These are phyloP conservation scores for Cloeon dipterum DNA, from an alignment of 2,888 invertebrate species.

Conservation along the genomic window DNA sequence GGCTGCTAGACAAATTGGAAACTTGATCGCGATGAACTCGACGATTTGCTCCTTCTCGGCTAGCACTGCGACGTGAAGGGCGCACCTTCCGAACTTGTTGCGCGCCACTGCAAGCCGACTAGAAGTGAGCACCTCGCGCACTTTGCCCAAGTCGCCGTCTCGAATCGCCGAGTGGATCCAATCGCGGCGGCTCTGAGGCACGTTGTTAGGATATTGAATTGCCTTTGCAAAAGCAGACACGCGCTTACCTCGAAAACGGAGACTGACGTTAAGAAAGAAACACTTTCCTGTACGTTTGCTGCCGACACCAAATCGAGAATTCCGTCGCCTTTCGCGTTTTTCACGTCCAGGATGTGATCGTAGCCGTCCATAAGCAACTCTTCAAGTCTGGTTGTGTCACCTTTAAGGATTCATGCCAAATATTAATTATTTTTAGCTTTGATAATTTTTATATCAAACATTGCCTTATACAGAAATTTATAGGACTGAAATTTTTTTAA, in stretches of 20 bases:
- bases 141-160: constrained; percentile 32
- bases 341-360: constrained; percentile 60
- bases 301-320: constrained; percentile 45
- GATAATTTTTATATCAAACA: too few relatives aligned
- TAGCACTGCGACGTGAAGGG: constrained; percentile 70
- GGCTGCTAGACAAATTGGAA: constrained; percentile 45
- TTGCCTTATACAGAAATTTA: too few relatives aligned
- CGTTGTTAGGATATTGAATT: too few relatives aligned
- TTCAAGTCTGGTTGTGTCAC: constrained; percentile 37
- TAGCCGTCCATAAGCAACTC: constrained; percentile 61
- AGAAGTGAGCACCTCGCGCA: constrained; percentile 27
- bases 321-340: constrained; percentile 39
- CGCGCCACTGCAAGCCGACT: constrained; percentile 30
- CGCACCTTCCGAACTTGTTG: constrained; percentile 47
- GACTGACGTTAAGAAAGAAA: constrained; percentile 43
- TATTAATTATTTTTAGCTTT: too few relatives aligned
- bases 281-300: constrained; percentile 40
- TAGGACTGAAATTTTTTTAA: too few relatives aligned
- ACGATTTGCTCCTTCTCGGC: constrained; percentile 64
- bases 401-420: too few relatives aligned
- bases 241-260: constrained; percentile 44
- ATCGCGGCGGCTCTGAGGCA: constrained; percentile 59
- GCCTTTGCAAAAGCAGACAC: too few relatives aligned
- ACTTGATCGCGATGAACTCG: constrained; percentile 44
- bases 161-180: constrained; percentile 49